These are phyloP conservation scores for Phallusia fumigata DNA, from an alignment of 23 tunicate genomes.

Conservation along the genomic window DNA sequence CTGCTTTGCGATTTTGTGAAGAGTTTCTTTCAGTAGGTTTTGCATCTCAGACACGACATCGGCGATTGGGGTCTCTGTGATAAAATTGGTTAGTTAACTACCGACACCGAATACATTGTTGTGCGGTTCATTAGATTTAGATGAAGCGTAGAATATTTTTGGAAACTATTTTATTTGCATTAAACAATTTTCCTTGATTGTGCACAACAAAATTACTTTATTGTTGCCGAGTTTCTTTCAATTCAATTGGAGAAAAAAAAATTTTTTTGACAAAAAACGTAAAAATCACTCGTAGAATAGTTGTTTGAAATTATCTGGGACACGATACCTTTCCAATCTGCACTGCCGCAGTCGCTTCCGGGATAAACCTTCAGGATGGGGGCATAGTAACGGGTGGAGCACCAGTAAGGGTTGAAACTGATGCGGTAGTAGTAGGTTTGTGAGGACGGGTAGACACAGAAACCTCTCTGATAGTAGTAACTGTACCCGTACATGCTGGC, in stretches of 20 bases:
- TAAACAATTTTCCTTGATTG: no score
- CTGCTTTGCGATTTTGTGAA: conserved; percentile 3
- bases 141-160: no score
- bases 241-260: no score
- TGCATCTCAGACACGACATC: conserved; percentile 13
- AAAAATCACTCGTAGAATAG: no score
- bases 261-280: no score
- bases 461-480: background rate
- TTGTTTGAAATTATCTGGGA: no score
- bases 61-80: conserved; percentile 12
- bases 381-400: conserved; percentile 27
- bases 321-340: background rate
- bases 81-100: no score
- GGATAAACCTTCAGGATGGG: conserved; percentile 18
- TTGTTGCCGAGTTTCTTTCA: no score
- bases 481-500: conserved; percentile 16
- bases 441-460: conserved; percentile 7
- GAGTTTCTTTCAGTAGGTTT: conserved; percentile 16
- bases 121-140: no score
- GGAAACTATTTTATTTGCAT: no score
- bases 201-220: no score
- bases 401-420: conserved; percentile 4
- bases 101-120: no score
- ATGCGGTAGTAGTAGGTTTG: conserved; percentile 3
- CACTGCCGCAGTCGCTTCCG: conserved; percentile 8